phyloP scores from a whole-genome alignment of 2,113 vertebrate species.

The Cathartes aura region DNA sequence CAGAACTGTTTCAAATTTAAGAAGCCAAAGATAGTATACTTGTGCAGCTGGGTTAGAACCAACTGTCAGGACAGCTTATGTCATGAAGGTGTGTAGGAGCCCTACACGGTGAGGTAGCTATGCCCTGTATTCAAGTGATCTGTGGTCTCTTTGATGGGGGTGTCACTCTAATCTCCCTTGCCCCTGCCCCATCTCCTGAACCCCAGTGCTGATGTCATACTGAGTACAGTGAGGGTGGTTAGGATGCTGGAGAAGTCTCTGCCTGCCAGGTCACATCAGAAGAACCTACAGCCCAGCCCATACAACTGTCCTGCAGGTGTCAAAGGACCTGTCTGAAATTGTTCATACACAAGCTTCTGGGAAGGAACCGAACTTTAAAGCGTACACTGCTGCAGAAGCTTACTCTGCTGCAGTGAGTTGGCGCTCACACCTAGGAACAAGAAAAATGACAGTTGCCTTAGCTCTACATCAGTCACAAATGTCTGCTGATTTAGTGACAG shows the following conservation, averaged over 20 bases:
- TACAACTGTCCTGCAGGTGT: neutral
- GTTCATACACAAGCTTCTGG: neutral
- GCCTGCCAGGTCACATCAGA: neutral
- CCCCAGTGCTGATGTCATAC: neutral
- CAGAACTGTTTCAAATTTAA: neutral
- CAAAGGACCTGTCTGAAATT: neutral
- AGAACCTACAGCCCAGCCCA: neutral
- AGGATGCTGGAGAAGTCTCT: neutral
- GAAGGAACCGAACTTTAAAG: neutral
- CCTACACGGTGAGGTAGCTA: neutral
- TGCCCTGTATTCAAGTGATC: neutral
- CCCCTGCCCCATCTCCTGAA: neutral
- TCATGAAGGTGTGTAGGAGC: neutral
- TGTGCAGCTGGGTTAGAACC: neutral
- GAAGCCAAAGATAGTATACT: neutral
- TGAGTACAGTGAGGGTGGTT: neutral
- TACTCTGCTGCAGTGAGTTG: neutral
- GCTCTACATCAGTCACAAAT: neutral
- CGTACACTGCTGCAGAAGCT: neutral
- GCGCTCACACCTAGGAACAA: neutral
- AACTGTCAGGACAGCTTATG: neutral
- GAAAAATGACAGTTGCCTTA: neutral
- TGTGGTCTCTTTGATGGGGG: neutral
- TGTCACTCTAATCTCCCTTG: neutral
- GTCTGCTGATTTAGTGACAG: neutral